These are phyloP conservation scores for Neolamprologus hecqui DNA, from an alignment of 2,113 vertebrate genomes.

Conservation along the genomic window DNA sequence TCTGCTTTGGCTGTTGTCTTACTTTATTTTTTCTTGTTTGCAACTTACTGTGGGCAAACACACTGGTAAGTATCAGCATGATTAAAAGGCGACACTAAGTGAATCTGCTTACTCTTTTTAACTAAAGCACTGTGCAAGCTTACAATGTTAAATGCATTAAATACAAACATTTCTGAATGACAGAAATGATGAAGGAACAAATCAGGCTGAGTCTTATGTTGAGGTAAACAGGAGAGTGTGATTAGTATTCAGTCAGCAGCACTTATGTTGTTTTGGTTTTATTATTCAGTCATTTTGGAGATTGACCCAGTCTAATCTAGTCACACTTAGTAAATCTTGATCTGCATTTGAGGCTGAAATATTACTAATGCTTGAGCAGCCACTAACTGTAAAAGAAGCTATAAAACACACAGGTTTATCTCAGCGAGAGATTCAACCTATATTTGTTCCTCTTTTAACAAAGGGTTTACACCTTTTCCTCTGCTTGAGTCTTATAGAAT, in stretches of 20 bases:
- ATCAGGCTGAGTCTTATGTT: neutral
- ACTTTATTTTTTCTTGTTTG: constrained; percentile 70
- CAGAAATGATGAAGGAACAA: neutral
- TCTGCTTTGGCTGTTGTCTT: constrained; percentile 10
- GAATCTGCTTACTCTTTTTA: neutral
- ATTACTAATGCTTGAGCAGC: neutral
- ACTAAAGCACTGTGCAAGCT: neutral
- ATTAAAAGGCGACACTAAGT: neutral
- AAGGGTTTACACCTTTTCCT: neutral
- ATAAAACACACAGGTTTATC: neutral
- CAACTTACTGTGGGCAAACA: constrained; percentile 71
- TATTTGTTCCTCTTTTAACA: neutral
- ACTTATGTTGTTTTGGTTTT: neutral
- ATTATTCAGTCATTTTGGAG: neutral
- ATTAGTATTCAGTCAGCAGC: neutral
- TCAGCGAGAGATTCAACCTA: neutral
- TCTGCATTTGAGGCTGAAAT: neutral
- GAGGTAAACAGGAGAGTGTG: neutral
- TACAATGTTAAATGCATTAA: neutral
- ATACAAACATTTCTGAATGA: neutral
- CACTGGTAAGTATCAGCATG: constrained; percentile 79
- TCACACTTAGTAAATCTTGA: neutral
- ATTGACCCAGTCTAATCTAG: neutral
- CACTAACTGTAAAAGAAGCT: neutral
- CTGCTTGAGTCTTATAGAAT: neutral